Evolutionary conservation across 2,888 invertebrate species (phyloP).

Genomic region (Nemotelus pantherinus): DNA sequence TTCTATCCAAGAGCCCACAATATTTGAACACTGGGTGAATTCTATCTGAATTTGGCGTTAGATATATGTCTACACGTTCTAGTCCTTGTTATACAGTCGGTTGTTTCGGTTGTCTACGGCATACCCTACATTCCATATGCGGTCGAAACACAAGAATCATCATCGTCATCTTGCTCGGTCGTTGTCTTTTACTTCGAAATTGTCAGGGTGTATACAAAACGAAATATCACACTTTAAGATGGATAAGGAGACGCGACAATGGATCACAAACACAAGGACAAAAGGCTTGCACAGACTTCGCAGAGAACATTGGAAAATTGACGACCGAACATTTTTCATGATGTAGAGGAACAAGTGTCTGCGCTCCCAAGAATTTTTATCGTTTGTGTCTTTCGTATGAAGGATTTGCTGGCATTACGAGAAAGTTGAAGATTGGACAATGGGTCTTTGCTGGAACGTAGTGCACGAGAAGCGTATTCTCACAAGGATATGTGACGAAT

Average conservation of each 20-base stretch:
- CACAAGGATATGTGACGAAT: conserved; percentile 42
- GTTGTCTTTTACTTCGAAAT: too few relatives aligned
- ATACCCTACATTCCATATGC: conserved; percentile 18
- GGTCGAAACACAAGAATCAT: neutral
- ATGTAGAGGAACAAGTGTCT: conserved; percentile 32
- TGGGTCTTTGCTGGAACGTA: neutral
- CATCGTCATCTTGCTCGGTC: neutral
- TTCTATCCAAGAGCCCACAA: too few relatives aligned
- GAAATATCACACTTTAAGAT: neutral
- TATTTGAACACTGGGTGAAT: too few relatives aligned
- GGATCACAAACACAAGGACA: neutral
- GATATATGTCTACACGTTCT: conserved; percentile 38
- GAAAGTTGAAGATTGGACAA: neutral
- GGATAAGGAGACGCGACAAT: conserved; percentile 28
- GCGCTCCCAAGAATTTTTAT: conserved; percentile 33
- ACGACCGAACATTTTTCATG: conserved; percentile 40
- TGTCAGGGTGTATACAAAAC: neutral
- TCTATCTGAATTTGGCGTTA: too few relatives aligned
- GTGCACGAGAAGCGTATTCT: conserved; percentile 22
- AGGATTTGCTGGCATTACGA: neutral
- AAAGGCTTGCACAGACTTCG: neutral
- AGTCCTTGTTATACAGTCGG: conserved; percentile 18
- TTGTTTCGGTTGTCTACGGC: conserved; percentile 19
- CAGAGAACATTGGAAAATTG: conserved; percentile 32
- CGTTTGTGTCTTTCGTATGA: neutral